Evolutionary conservation across 1,140 invertebrate species (phyloP), one percentile per base, ranked within the genome.

Genomic region (Colletes latitarsis): DNA sequence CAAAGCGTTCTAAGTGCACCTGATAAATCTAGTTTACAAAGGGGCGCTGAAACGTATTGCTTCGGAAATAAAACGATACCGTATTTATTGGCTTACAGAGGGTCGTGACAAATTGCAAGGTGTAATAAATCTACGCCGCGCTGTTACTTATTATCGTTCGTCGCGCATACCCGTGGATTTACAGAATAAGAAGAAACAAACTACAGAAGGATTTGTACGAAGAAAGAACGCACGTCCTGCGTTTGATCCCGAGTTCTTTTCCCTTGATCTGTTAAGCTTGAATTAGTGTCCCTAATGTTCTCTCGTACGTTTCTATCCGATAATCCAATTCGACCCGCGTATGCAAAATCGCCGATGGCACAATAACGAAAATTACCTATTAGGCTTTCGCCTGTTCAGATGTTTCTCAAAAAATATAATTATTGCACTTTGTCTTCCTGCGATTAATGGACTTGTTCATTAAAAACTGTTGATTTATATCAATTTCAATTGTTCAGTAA

Each of bases 11-110:
- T 6, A 2, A 14, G 68, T 8, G 30, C 52, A 57, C 15, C 68
- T 70, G 68, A 70, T 70, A 70, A 70, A 70, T 70, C 68, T 55
- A 17, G 6, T 41, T 41, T 19, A 15, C 5, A 41, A 55, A 10
- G 3, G 52, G 17, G 9, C 39, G 30, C 3, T 55, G 52, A 70
- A 41, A 57, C 17, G 30, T 41, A 41, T 10, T 10, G 30, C 4
- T 46, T 3, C 30, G 15, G 17, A 70, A 57, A 70, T 70, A 70
- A 70, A 70, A 70, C 52, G 52, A 57, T 41, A 15, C 52, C 17
- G 30, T 70, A 57, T 57, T 70, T 70, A 70, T 70, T 70, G 52
- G 30, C 68, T 70, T 15, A 41, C 52, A 55, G 30, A 70, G 52
- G n/a, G 30, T 43, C 52, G 10, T 70, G 68, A 70, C 68, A 70